phyloP scores from a whole-genome alignment of 2,888 invertebrate species.

The Ferdinandea cuprea region DNA sequence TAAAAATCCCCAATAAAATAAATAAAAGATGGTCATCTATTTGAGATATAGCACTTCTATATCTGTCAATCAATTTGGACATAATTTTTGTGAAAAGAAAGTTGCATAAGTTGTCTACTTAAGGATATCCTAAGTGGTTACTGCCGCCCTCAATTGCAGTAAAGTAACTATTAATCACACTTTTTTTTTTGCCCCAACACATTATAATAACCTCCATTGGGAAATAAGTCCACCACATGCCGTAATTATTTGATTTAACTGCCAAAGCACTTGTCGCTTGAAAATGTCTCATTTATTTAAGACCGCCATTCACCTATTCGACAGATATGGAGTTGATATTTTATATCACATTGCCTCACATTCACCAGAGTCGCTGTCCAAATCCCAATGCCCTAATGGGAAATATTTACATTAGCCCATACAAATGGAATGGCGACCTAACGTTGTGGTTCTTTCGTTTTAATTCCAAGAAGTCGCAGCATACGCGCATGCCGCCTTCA shows the following conservation, averaged over 20 bases:
- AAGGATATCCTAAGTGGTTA: no score
- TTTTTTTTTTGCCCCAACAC: no score
- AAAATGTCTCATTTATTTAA: conserved; percentile 4
- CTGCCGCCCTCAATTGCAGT: no score
- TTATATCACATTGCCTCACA: conserved; percentile 35
- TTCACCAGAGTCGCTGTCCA: conserved; percentile 14
- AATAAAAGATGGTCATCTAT: no score
- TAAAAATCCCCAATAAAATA: no score
- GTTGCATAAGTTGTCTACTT: no score
- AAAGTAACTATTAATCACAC: background rate
- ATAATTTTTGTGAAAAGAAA: no score
- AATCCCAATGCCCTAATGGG: conserved; percentile 33
- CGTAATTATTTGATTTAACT: background rate
- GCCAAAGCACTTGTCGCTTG: background rate
- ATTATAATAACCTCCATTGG: no score
- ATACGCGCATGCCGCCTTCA: background rate
- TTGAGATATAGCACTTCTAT: no score
- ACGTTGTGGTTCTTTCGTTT: conserved; percentile 17
- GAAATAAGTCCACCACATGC: no score
- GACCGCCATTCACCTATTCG: conserved; percentile 30
- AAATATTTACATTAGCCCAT: conserved; percentile 36
- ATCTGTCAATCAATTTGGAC: no score
- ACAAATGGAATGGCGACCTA: background rate
- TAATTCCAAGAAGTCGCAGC: conserved; percentile 27
- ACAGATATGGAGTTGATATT: conserved; percentile 38